Evolutionary conservation across 2,113 vertebrate genomes (phyloP).

Genomic region (Nanorana parkeri): DNA sequence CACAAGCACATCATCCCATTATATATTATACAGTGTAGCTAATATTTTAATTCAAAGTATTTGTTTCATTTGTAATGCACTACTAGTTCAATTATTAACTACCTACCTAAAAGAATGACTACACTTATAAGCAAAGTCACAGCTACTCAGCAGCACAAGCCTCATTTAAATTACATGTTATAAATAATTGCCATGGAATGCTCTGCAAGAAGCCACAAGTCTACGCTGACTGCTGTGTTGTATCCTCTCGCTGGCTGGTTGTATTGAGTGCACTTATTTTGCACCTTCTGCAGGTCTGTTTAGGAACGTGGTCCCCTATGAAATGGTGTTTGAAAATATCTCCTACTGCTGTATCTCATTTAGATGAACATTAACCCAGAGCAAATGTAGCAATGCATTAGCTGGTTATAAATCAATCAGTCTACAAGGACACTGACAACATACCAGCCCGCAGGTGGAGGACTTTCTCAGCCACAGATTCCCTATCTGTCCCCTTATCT

Average conservation of each 20-base stretch:
- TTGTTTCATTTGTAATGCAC: too few relatives aligned
- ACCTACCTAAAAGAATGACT: too few relatives aligned
- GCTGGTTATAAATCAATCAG: slow-evolving; percentile 82
- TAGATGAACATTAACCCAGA: slow-evolving; percentile 90
- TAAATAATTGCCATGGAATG: too few relatives aligned
- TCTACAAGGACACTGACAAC: slow-evolving; percentile 81
- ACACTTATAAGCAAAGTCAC: too few relatives aligned
- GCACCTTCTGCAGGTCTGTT: slow-evolving; percentile 14
- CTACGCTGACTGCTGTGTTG: too few relatives aligned
- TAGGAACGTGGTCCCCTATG: slow-evolving; percentile 41
- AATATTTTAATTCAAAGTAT: too few relatives aligned
- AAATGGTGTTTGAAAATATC: slow-evolving; percentile 59
- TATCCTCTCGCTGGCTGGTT: not conserved
- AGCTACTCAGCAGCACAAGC: too few relatives aligned
- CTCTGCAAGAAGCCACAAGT: too few relatives aligned
- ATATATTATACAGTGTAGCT: too few relatives aligned
- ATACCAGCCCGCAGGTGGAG: slow-evolving; percentile 68
- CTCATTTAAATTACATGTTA: too few relatives aligned
- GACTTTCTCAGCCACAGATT: slow-evolving; percentile 74
- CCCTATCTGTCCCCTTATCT: slow-evolving; percentile 29
- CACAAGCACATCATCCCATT: too few relatives aligned
- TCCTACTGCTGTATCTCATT: slow-evolving; percentile 64
- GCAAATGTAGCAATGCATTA: slow-evolving; percentile 72
- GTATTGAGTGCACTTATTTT: not conserved
- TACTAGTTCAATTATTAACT: too few relatives aligned